Evolutionary conservation across 2,113 vertebrate species (phyloP), one percentile per base, ranked within the genome.

Genomic region (Labeo catla): DNA sequence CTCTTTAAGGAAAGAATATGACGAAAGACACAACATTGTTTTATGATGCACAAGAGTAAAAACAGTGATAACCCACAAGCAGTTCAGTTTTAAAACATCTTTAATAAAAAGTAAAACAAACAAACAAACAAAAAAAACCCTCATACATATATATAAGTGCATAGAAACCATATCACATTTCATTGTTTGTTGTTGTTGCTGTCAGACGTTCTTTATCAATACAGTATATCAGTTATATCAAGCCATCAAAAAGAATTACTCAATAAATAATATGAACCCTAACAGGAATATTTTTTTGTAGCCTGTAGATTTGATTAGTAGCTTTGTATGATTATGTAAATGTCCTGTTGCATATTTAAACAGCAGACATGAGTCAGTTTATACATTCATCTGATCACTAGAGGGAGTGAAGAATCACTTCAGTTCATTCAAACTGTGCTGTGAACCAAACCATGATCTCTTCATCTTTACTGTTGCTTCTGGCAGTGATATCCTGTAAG

Each of bases 321-420:
- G 54, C 54, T 19, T 16, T 57, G 54, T 57, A 54, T 54, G 52
- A 16, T 12, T 74, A 74, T 74, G 72, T 74, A 74, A 74, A 74
- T 74, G 0, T 74, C 2, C 19, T 23, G 45, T 1, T 74, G 6
- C 13, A 49, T 74, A 74, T 74, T n/a, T 74, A 74, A 74, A 23
- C 21, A 28, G 72, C n/a, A 23, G 61, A 28, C 10, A 28, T 47
- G 43, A 45, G 43, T n/a, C 47, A 76, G 73, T 50, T 76, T 57
- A 19, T 8, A 57, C 16, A 21, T 57, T 57, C 21, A 45, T 47
- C 43, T n/a, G 43, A 74, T 74, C 21, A 28, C n/a, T 50, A 50
- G 12, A 23, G 10, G 9, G 4, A 76, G 73, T 4, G 73, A 50
- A 12, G 47, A 50, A 4, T 28, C 21, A 0, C 50, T 50, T 12